Percentiles rank a stretch among this genome's conserved stretches.
These are phyloP conservation scores for Phocides pigmalion DNA, from an alignment of 1,140 invertebrate species.

Conservation along the genomic window DNA sequence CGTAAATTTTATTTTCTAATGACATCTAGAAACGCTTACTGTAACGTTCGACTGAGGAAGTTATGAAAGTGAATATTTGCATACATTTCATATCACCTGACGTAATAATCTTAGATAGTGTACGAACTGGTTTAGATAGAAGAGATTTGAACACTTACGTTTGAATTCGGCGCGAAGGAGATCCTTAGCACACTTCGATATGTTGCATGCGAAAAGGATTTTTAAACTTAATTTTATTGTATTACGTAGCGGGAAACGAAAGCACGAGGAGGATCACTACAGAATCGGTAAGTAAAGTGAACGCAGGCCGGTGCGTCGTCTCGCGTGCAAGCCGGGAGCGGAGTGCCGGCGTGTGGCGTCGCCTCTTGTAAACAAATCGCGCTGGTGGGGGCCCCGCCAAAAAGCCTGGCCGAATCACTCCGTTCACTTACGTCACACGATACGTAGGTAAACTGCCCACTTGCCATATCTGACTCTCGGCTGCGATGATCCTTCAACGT, in stretches of 20 bases:
- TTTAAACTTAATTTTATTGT: neutral
- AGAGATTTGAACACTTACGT: conserved; percentile 57
- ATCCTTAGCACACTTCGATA: conserved; percentile 43
- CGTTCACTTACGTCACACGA: conserved; percentile 77
- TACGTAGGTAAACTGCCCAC: conserved; percentile 42
- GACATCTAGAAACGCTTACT: conserved; percentile 34
- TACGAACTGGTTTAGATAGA: conserved; percentile 49
- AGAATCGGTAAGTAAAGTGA: conserved; percentile 42
- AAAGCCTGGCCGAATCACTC: conserved; percentile 72
- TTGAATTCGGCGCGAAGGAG: conserved; percentile 46
- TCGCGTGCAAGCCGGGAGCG: conserved; percentile 63
- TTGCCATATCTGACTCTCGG: conserved; percentile 25
- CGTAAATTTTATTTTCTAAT: conserved; percentile 40
- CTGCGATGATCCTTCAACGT: conserved; percentile 14
- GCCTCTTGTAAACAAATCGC: conserved; percentile 76
- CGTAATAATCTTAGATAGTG: conserved; percentile 39
- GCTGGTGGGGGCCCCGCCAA: conserved; percentile 78
- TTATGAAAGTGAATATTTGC: conserved; percentile 53
- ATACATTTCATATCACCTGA: conserved; percentile 50
- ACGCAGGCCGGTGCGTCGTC: conserved; percentile 53
- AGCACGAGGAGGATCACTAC: conserved; percentile 53
- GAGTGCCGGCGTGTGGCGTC: conserved; percentile 70
- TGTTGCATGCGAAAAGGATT: conserved; percentile 35
- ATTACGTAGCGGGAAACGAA: neutral
- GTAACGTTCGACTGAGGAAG: conserved; percentile 30